Percentiles rank a stretch among this genome's conserved stretches.
These are phyloP conservation scores for Pontoporia blainvillei DNA, from an alignment of 2,113 vertebrate species.

Conservation along the genomic window DNA sequence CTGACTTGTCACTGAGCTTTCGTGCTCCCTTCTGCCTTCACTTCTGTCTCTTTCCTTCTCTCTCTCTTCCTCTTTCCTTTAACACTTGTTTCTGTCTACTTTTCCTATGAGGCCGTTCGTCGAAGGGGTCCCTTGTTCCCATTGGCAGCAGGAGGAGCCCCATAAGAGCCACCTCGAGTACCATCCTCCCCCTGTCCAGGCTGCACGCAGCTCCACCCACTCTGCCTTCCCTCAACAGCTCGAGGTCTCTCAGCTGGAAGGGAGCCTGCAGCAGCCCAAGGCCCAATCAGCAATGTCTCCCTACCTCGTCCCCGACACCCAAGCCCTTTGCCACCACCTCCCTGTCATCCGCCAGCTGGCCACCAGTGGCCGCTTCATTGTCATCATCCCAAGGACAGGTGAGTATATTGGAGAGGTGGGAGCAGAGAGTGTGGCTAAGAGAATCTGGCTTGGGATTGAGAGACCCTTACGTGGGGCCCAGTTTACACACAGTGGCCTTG, in stretches of 20 bases:
- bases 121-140: not conserved
- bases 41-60: not conserved
- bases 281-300: slow-evolving; percentile 97
- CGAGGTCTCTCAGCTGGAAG: slow-evolving; percentile 97
- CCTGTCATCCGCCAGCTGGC: slow-evolving; percentile 91
- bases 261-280: slow-evolving; percentile 96
- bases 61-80: not conserved
- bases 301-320: slow-evolving; percentile 94
- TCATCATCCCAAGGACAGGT: slow-evolving; percentile 98
- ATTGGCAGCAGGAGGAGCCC: not conserved
- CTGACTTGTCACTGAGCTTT: not conserved
- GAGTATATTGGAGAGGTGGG: not conserved
- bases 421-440: not conserved
- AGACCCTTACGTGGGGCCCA: not conserved
- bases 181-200: rapidly evolving
- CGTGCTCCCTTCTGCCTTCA: not conserved
- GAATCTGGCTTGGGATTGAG: not conserved
- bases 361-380: slow-evolving; percentile 93
- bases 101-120: too few relatives aligned
- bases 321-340: slow-evolving; percentile 94
- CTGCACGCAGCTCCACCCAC: rapidly evolving
- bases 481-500: not conserved
- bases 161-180: not conserved
- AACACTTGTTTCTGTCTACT: not conserved
- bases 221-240: slow-evolving; percentile 79